phyloP scores from a whole-genome alignment of 2,797 vertebrate genomes.

The Mus spretus region DNA sequence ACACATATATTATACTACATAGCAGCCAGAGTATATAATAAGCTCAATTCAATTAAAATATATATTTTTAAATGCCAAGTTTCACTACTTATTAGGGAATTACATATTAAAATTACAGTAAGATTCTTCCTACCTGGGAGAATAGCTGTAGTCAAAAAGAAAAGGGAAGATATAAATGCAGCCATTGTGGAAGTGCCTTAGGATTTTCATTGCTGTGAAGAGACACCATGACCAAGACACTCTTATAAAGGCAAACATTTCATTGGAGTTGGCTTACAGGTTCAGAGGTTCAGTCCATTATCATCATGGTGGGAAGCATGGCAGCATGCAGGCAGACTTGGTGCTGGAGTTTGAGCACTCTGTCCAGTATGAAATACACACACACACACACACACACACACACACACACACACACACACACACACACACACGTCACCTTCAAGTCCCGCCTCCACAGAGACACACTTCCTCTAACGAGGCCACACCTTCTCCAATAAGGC shows the following conservation, averaged over 20 bases:
- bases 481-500: neutral
- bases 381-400: too few relatives aligned
- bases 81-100: neutral
- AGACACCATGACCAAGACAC: neutral
- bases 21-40: neutral
- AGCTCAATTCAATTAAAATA: neutral
- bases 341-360: neutral
- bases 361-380: too few relatives aligned
- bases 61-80: neutral
- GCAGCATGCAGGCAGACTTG: neutral
- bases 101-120: neutral
- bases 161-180: neutral
- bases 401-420: too few relatives aligned
- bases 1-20: neutral
- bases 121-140: neutral
- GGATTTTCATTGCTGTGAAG: neutral
- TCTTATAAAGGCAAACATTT: neutral
- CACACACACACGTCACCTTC: too few relatives aligned
- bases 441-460: neutral
- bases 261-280: neutral
- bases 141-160: neutral
- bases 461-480: neutral
- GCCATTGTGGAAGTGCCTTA: neutral
- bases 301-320: neutral
- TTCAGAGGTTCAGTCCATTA: neutral